Evolutionary conservation across 2,797 vertebrate species (phyloP).

Genomic region (Sebastes matsubarae): DNA sequence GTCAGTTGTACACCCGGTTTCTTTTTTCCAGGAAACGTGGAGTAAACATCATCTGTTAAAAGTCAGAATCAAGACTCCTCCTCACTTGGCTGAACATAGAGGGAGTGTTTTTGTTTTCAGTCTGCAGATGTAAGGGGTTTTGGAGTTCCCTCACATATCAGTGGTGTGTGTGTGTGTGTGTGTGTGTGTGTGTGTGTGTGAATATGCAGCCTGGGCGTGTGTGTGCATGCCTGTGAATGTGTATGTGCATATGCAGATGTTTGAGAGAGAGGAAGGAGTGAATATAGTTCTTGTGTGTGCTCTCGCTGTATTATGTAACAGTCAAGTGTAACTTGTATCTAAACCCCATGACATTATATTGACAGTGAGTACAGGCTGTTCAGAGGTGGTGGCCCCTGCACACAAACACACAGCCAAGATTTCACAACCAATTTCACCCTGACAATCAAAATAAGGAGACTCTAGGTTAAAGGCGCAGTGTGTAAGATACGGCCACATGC

Average conservation of each 20-base stretch:
- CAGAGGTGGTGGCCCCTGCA: not conserved
- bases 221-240: not conserved
- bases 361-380: conserved; percentile 41
- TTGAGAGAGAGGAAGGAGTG: not conserved
- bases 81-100: conserved; percentile 41
- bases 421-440: conserved; percentile 17
- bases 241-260: not conserved
- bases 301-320: conserved; percentile 54
- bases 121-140: conserved; percentile 57
- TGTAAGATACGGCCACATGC: not conserved
- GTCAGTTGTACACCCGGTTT: conserved; percentile 13
- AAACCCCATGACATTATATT: conserved; percentile 52
- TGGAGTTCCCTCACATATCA: conserved; percentile 56
- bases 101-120: conserved; percentile 61
- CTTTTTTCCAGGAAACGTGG: conserved; percentile 56
- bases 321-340: conserved; percentile 36
- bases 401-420: not conserved
- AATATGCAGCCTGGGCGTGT: not conserved
- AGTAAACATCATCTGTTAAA: conserved; percentile 66
- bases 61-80: conserved; percentile 57
- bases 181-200: not conserved
- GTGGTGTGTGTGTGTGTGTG: not conserved
- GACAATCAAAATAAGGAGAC: not conserved
- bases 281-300: conserved; percentile 11
- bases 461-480: not conserved